These are phyloP conservation scores for Cerastis leucographa DNA, from an alignment of 2,888 invertebrate species.

Conservation along the genomic window DNA sequence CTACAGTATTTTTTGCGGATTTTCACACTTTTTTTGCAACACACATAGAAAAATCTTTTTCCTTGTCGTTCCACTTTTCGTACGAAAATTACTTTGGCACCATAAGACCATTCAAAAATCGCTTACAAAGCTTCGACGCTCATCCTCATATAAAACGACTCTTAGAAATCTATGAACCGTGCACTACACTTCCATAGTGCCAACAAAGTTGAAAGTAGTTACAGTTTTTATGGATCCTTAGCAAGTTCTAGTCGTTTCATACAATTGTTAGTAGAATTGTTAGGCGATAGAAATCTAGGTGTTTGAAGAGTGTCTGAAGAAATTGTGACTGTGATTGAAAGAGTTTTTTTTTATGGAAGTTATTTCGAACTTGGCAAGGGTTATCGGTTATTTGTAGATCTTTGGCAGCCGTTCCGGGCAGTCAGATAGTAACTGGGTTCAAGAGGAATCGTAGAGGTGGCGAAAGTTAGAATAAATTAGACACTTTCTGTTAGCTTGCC, in stretches of 20 bases:
- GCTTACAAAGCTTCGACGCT: background rate
- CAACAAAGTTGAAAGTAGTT: constrained; percentile 50
- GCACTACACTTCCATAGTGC: constrained; percentile 20
- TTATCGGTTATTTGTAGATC: too few species aligned
- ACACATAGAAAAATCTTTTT: too few species aligned
- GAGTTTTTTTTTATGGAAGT: background rate
- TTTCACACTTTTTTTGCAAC: too few species aligned
- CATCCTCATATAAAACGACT: background rate
- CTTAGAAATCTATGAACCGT: constrained; percentile 50
- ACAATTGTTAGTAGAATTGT: constrained; percentile 37
- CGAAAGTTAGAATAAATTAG: too few species aligned
- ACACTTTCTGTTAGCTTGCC: too few species aligned
- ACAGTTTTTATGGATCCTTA: constrained; percentile 48
- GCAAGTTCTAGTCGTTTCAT: constrained; percentile 38
- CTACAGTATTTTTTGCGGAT: background rate
- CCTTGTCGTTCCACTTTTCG: too few species aligned
- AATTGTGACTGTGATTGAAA: background rate
- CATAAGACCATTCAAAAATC: background rate
- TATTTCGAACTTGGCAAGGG: too few species aligned
- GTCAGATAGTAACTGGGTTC: too few species aligned
- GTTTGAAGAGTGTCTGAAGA: background rate
- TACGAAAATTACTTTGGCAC: background rate
- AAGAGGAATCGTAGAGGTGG: too few species aligned
- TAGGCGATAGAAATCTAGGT: background rate
- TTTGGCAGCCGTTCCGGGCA: too few species aligned